phyloP scores from a whole-genome alignment of 2,888 invertebrate species.

The Volucella inflata region DNA sequence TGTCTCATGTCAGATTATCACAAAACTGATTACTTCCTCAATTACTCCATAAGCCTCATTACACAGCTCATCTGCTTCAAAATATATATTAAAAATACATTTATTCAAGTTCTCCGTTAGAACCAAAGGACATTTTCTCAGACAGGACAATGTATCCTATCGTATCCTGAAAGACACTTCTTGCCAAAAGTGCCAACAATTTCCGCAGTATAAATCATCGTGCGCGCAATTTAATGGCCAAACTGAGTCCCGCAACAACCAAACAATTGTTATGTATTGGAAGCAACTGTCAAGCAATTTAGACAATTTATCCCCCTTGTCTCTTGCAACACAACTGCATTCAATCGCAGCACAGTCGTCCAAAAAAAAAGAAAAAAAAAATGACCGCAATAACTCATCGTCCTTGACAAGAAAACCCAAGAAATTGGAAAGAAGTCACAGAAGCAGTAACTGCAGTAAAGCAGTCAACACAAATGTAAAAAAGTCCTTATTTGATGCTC shows the following conservation, averaged over 20 bases:
- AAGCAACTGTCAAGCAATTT: slow-evolving; percentile 48
- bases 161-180: slow-evolving; percentile 16
- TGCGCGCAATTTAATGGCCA: slow-evolving; percentile 63
- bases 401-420: slow-evolving; percentile 70
- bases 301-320: slow-evolving; percentile 34
- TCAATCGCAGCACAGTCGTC: slow-evolving; percentile 62
- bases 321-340: slow-evolving; percentile 3
- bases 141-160: not conserved
- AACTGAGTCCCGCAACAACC: slow-evolving; percentile 41
- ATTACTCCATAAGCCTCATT: slow-evolving; percentile 1
- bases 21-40: slow-evolving; percentile 45
- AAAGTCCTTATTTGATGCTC: slow-evolving; percentile 53
- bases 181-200: slow-evolving; percentile 65
- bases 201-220: slow-evolving; percentile 71
- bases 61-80: slow-evolving; percentile 18
- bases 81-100: not conserved
- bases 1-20: slow-evolving; percentile 1
- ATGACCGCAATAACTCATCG: slow-evolving; percentile 75
- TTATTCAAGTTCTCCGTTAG: not conserved
- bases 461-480: slow-evolving; percentile 46
- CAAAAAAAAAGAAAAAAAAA: slow-evolving; percentile 14
- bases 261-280: slow-evolving; percentile 36
- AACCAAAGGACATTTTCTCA: not conserved
- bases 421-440: slow-evolving; percentile 26
- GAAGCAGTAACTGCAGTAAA: slow-evolving; percentile 45